Evolutionary conservation across 2,888 invertebrate genomes (phyloP).

Genomic region (Apeira syringaria): DNA sequence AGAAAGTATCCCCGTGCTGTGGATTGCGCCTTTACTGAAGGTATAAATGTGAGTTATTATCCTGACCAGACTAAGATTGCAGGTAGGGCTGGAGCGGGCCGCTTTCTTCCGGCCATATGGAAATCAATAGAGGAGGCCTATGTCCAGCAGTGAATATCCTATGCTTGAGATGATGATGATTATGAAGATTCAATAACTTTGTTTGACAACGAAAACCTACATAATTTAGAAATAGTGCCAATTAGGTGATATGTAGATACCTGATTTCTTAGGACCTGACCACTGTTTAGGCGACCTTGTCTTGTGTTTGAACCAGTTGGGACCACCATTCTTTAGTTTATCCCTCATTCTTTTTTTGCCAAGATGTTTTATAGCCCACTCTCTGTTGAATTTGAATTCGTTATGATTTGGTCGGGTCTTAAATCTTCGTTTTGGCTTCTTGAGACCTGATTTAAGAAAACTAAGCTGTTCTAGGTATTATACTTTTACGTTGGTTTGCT

Average conservation of each 20-base stretch:
- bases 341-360: constrained; percentile 1
- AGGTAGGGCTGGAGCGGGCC: too few relatives aligned
- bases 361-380: neutral
- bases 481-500: neutral
- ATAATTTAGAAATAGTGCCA: neutral
- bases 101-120: too few relatives aligned
- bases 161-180: too few relatives aligned
- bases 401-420: neutral
- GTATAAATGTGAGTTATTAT: too few relatives aligned
- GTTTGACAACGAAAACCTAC: too few relatives aligned
- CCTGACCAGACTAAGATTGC: too few relatives aligned
- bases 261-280: constrained; percentile 4
- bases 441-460: constrained; percentile 9
- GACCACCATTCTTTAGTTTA: neutral
- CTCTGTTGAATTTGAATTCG: neutral
- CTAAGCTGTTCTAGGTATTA: neutral
- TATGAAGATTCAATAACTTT: too few relatives aligned
- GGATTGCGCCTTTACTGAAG: too few relatives aligned
- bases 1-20: too few relatives aligned
- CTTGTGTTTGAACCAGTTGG: neutral
- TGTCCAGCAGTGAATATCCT: too few relatives aligned
- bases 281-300: neutral
- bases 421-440: neutral
- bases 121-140: too few relatives aligned
- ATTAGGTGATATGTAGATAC: neutral